Evolutionary conservation across 2,113 vertebrate species (phyloP), one percentile per base, ranked within the genome.

Genomic region (Climacteris rufus): DNA sequence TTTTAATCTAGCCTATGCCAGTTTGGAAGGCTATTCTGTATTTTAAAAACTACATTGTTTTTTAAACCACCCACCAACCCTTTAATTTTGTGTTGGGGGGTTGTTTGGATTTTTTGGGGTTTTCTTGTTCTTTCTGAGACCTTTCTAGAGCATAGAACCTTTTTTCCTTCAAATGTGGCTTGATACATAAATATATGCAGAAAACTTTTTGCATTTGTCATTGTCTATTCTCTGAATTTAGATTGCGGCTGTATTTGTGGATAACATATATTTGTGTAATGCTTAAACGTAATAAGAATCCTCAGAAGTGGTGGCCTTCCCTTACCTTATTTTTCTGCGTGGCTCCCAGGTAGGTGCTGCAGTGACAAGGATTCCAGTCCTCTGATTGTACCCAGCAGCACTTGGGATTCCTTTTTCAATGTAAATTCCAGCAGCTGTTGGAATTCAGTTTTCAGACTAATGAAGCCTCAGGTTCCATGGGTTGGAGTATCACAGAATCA

Each of bases 61-160:
- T 37, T 54, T 9, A 15, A 53, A 53, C 7, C 12, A 35, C 5
- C 6, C 2, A 2, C 5, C 3, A 53, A 7, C 6, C 33, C 5
- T 35, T 24, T 49, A 49, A 25, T 61, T 69, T 19, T 71, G 21
- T 53, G 21, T 12, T 47, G 9, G 15, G 11, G 16, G 23, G 10
- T 30, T 35, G 3, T 28, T 40, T 35, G 15, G 21, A 6, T 27
- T 18, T 44, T 83, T 35, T 17, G 10, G 9, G 2, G 3, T 3
- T 50, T 0, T 14, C 30, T 33, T 68, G 21, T 44, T 31, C 2
- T 66, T 47, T 70, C 42, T 63, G 27, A 61, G 22, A 25, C 2
- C 1, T 57, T 13, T 70, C 12, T 68, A 39, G 24, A 49, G 6
- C 4, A 2, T 35, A 1, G 6, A 75, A 14, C 5, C 7, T 11